Percentiles rank a stretch among this genome's conserved stretches.
These are phyloP conservation scores for Salticus scenicus DNA, from an alignment of 2,888 invertebrate species.

Conservation along the genomic window DNA sequence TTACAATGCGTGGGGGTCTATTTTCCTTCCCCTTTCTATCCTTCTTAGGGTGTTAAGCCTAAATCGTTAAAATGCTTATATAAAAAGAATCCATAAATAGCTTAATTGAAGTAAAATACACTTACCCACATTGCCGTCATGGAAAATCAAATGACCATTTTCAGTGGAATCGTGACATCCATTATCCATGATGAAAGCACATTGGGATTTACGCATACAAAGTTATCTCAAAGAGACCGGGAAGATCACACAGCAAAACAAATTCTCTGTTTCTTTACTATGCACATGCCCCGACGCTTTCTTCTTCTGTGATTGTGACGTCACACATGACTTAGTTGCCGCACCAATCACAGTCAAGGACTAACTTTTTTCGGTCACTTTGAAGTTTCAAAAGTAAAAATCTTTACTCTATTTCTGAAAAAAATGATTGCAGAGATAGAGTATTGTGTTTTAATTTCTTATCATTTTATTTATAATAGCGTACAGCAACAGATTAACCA, in stretches of 20 bases:
- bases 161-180: background rate
- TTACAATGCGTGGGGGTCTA: too few species aligned
- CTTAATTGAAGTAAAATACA: background rate
- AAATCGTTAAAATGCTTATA: constrained; percentile 7
- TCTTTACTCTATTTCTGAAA: too few species aligned
- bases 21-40: background rate
- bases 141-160: background rate
- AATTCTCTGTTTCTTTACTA: constrained; percentile 50
- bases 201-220: background rate
- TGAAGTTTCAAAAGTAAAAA: constrained; percentile 37
- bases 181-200: constrained; percentile 42
- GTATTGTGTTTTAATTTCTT: too few species aligned
- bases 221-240: constrained; percentile 26
- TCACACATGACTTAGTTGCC: constrained; percentile 49
- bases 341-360: constrained; percentile 63
- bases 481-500: too few species aligned
- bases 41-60: constrained; percentile 34
- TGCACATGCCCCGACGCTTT: constrained; percentile 62
- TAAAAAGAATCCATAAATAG: too few species aligned
- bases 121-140: background rate
- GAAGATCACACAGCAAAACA: constrained; percentile 46
- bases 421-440: too few species aligned
- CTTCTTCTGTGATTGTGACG: constrained; percentile 40
- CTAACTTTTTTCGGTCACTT: constrained; percentile 64
- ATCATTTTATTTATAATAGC: too few species aligned